Conservation (phyloP, 2,797 vertebrate genomes). For the Coccyzus lansbergi region DNA sequence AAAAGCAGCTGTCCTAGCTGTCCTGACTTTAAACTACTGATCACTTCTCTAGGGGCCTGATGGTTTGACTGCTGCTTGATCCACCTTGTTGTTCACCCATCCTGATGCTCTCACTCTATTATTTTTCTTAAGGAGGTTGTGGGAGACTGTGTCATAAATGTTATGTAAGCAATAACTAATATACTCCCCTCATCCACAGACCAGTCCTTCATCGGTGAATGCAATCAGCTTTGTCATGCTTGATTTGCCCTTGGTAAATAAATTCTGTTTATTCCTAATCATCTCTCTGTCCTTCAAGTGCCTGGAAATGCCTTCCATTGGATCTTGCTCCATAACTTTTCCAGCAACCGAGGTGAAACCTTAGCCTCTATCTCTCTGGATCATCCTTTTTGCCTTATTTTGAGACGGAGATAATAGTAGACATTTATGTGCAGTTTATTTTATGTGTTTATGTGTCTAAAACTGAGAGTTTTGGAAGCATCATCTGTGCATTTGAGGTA, state of each 20-base stretch:
- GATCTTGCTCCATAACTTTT: not conserved
- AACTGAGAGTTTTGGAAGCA: not conserved
- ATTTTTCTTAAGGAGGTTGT: not conserved
- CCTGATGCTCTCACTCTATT: not conserved
- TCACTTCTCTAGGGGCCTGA: not conserved
- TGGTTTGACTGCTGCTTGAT: not conserved
- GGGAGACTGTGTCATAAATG: not conserved
- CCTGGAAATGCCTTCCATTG: not conserved
- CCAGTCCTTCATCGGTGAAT: not conserved
- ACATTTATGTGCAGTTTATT: accelerated
- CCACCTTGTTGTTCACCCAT: not conserved
- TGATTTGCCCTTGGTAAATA: not conserved
- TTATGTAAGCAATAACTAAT: not conserved
- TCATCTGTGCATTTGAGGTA: not conserved
- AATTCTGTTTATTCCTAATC: not conserved
- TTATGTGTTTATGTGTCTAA: not conserved
- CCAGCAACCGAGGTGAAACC: not conserved
- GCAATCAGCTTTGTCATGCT: not conserved
- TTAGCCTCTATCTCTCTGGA: not conserved
- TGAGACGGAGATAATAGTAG: not conserved
- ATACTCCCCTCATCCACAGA: not conserved
- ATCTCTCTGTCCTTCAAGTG: not conserved
- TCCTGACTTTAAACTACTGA: not conserved
- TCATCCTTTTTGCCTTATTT: not conserved
- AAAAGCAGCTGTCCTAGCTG: not conserved